Percentiles rank a stretch among this genome's conserved stretches.
Evolutionary conservation across 2,888 invertebrate genomes (phyloP).

Genomic region (Coronaproctus castanopsis): DNA sequence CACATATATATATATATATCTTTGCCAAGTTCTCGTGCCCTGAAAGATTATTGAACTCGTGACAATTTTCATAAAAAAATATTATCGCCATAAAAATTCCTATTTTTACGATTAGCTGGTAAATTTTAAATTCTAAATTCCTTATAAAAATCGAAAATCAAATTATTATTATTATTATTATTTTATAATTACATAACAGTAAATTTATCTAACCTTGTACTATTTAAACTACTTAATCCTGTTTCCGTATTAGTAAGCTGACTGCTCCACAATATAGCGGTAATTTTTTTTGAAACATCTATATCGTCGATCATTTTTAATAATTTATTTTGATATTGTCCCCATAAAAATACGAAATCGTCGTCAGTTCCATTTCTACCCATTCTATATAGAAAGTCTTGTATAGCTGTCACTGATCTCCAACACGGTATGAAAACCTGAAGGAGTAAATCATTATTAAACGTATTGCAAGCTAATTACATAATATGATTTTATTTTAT

Average conservation of each 20-base stretch:
- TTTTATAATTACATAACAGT: no score
- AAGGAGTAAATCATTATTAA: no score
- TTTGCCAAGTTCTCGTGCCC: no score
- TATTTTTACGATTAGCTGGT: no score
- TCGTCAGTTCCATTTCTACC: background rate
- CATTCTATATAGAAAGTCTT: background rate
- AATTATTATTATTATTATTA: no score
- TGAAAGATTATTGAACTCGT: no score
- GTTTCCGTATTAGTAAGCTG: background rate
- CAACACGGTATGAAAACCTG: background rate
- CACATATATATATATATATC: background rate
- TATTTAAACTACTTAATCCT: background rate
- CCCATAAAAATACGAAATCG: background rate
- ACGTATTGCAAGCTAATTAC: no score
- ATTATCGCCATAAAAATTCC: no score
- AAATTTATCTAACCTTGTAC: background rate
- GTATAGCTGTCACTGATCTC: background rate
- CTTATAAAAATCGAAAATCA: no score
- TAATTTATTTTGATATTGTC: background rate
- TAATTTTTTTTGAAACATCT: background rate
- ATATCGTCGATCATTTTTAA: background rate
- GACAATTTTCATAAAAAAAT: no score
- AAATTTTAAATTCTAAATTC: no score
- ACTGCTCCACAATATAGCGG: background rate
- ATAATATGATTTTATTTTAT: no score